Conservation (phyloP, 2,113 vertebrate species). For the Gadus chalcogrammus region DNA sequence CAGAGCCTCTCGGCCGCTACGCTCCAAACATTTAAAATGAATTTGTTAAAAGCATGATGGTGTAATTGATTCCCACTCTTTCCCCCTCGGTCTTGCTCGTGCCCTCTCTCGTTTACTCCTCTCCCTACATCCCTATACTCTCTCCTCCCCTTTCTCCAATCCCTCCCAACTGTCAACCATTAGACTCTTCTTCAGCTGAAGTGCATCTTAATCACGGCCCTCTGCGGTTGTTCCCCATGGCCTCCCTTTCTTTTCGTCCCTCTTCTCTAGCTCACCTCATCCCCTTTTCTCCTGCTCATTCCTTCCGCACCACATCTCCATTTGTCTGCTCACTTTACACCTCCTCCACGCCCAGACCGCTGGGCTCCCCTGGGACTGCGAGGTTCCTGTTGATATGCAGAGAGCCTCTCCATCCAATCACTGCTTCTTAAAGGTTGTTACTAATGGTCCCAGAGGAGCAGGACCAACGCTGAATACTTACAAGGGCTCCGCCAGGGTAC, state of each 20-base stretch:
- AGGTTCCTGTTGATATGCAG: slow-evolving; percentile 74
- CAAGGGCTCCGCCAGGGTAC: slow-evolving; percentile 47
- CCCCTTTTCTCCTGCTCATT: slow-evolving; percentile 32
- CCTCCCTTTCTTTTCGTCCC: not conserved
- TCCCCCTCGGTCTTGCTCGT: not conserved
- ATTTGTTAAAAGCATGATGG: slow-evolving; percentile 21
- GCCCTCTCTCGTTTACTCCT: slow-evolving; percentile 13
- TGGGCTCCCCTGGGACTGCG: slow-evolving; percentile 53
- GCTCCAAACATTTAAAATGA: slow-evolving; percentile 13
- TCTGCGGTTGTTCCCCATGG: slow-evolving; percentile 14
- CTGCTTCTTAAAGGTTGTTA: slow-evolving; percentile 75
- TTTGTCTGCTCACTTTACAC: slow-evolving; percentile 37
- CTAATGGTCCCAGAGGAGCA: slow-evolving; percentile 68
- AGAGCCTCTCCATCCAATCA: slow-evolving; percentile 72
- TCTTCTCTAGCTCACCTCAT: slow-evolving; percentile 19
- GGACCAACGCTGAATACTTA: slow-evolving; percentile 71
- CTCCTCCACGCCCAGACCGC: slow-evolving; percentile 55
- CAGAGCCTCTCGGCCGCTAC: no score
- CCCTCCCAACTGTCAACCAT: slow-evolving; percentile 36
- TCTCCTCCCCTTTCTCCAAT: not conserved
- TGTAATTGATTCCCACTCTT: slow-evolving; percentile 35
- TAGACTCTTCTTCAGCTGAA: slow-evolving; percentile 51
- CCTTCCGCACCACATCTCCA: slow-evolving; percentile 15
- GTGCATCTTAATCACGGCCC: slow-evolving; percentile 55
- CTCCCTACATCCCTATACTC: slow-evolving; percentile 9